Evolutionary conservation across 2,888 invertebrate genomes (phyloP).

Genomic region (Pseudococcus longispinus): DNA sequence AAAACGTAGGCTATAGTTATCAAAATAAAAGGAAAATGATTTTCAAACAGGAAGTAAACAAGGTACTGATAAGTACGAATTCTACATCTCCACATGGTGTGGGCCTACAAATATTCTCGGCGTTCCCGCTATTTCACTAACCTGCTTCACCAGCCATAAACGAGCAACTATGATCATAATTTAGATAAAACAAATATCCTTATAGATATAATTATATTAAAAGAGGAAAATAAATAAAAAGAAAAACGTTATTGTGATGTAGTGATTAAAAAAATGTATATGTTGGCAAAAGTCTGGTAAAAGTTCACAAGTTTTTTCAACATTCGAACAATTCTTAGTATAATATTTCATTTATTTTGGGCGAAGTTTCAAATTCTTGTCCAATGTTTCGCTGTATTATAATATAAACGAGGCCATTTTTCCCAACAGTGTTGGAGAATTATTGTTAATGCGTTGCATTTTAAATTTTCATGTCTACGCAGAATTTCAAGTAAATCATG

Average conservation of each 20-base stretch:
- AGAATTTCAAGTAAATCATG: neutral
- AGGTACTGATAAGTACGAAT: neutral
- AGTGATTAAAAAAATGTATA: slow-evolving; percentile 24
- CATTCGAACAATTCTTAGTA: slow-evolving; percentile 3
- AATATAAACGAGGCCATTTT: slow-evolving; percentile 30
- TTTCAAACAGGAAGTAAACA: neutral
- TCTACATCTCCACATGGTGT: neutral
- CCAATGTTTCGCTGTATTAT: slow-evolving; percentile 9
- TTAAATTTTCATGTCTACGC: neutral
- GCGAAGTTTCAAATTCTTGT: slow-evolving; percentile 39
- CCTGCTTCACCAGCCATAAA: neutral
- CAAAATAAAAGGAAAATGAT: neutral
- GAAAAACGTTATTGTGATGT: neutral
- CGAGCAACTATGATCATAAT: neutral
- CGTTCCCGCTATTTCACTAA: neutral
- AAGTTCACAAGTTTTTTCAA: slow-evolving; percentile 17
- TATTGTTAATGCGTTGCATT: slow-evolving; percentile 19
- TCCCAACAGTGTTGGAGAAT: neutral
- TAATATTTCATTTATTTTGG: slow-evolving; percentile 35
- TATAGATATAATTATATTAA: neutral
- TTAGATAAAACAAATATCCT: neutral
- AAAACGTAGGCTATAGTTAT: neutral
- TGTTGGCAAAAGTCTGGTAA: slow-evolving; percentile 17
- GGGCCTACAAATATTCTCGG: too few species aligned
- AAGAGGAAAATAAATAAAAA: neutral